phyloP scores from a whole-genome alignment of 2,113 vertebrate genomes.

The Boleophthalmus pectinirostris region DNA sequence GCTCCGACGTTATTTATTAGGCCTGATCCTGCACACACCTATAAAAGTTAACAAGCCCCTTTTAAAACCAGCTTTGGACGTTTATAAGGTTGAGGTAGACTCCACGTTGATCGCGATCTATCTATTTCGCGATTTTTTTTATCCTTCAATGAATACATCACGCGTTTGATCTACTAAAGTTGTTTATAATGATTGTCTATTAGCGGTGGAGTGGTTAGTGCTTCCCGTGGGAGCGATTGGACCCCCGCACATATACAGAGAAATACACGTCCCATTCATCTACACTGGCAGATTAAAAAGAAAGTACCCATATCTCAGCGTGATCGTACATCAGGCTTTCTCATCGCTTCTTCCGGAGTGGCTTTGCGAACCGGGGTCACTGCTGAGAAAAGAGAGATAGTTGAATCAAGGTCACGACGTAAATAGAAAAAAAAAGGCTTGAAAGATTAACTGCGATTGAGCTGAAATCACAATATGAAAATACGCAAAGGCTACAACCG shows the following conservation, averaged over 20 bases:
- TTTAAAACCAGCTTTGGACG: constrained; percentile 53
- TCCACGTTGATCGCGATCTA: constrained; percentile 27
- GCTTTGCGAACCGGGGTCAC: constrained; percentile 23
- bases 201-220: constrained; percentile 55
- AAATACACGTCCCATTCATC: constrained; percentile 45
- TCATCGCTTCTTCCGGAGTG: constrained; percentile 41
- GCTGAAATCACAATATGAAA: no score
- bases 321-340: constrained; percentile 47
- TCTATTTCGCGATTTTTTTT: constrained; percentile 44
- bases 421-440: no score
- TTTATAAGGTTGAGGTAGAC: constrained; percentile 57
- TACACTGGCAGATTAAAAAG: constrained; percentile 49
- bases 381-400: background rate
- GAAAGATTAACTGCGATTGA: no score
- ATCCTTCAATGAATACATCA: constrained; percentile 59
- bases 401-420: background rate
- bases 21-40: constrained; percentile 43
- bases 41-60: constrained; percentile 65
- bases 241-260: constrained; percentile 32
- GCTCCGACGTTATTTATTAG: constrained; percentile 56
- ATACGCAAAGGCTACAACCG: no score
- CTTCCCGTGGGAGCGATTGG: constrained; percentile 57
- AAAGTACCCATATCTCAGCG: constrained; percentile 57
- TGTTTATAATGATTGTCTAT: constrained; percentile 69
- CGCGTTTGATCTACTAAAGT: constrained; percentile 64